Conservation (phyloP, 1,140 invertebrate species). For the Temnothorax longispinosus region DNA sequence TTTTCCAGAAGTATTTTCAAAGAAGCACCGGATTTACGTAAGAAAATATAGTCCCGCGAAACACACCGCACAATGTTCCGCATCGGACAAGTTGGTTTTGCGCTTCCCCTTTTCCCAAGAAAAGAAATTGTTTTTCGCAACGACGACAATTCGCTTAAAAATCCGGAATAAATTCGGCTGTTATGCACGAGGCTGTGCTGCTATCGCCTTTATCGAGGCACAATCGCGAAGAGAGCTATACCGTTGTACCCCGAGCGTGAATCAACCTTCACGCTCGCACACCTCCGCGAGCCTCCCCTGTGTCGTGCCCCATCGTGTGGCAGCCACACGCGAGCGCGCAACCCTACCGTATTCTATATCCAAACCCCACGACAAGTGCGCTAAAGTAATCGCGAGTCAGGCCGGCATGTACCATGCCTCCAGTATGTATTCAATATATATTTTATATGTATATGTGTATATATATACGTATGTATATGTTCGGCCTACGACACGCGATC, state of each 20-base stretch:
- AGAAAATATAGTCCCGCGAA: background rate
- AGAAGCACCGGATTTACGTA: background rate
- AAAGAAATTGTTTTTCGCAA: conserved; percentile 6
- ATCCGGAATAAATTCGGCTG: conserved; percentile 39
- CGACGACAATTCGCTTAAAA: background rate
- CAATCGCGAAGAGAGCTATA: conserved; percentile 46
- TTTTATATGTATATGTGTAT: background rate
- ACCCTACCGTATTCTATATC: conserved; percentile 39
- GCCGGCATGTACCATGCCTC: background rate
- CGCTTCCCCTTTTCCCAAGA: background rate
- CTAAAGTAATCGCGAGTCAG: conserved; percentile 35
- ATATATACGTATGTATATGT: background rate
- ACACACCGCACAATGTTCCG: background rate
- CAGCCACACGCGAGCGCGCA: conserved; percentile 40
- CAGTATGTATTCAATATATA: background rate
- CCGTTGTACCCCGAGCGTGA: conserved; percentile 54
- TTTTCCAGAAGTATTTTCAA: background rate
- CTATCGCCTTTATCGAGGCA: conserved; percentile 56
- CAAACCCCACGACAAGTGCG: conserved; percentile 17
- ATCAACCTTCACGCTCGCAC: conserved; percentile 69
- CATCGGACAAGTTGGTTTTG: background rate
- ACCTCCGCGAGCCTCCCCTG: conserved; percentile 50
- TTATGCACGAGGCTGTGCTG: background rate
- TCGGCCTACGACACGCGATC: conserved; percentile 43
- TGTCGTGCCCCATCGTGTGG: conserved; percentile 5